Evolutionary conservation across 2,888 invertebrate species (phyloP).

Genomic region (Lithophane ornitopus): DNA sequence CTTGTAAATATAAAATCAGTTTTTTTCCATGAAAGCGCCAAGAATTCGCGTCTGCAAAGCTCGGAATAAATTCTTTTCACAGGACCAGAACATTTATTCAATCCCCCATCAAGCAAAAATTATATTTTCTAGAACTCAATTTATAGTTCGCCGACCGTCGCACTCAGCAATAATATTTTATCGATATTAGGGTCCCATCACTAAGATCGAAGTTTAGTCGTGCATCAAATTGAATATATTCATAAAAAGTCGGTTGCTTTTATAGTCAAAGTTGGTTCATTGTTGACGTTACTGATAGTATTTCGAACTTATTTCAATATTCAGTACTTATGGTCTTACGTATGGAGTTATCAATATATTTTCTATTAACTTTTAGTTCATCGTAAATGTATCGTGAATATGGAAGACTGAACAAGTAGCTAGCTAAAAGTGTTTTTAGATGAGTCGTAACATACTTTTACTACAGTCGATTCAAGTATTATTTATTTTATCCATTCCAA

Average conservation of each 20-base stretch:
- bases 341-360: constrained; percentile 45
- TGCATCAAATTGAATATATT: constrained; percentile 81
- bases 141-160: constrained; percentile 54
- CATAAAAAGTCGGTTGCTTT: constrained; percentile 74
- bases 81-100: constrained; percentile 35
- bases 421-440: neutral
- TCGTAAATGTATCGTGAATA: constrained; percentile 42
- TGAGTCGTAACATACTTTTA: neutral
- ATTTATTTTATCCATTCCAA: too few relatives aligned
- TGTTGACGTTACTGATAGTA: constrained; percentile 71
- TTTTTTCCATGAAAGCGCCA: neutral
- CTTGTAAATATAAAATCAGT: neutral
- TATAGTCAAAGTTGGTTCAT: constrained; percentile 71
- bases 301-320: constrained; percentile 61
- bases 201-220: constrained; percentile 74
- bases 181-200: constrained; percentile 67
- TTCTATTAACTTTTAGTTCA: constrained; percentile 43
- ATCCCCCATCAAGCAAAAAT: constrained; percentile 41
- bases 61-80: constrained; percentile 20
- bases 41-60: neutral
- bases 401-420: neutral
- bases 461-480: neutral
- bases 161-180: constrained; percentile 66
- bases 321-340: constrained; percentile 41
- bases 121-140: constrained; percentile 51